phyloP scores from a whole-genome alignment of 2,797 vertebrate genomes.

The Pseudotriccus pelzelni region DNA sequence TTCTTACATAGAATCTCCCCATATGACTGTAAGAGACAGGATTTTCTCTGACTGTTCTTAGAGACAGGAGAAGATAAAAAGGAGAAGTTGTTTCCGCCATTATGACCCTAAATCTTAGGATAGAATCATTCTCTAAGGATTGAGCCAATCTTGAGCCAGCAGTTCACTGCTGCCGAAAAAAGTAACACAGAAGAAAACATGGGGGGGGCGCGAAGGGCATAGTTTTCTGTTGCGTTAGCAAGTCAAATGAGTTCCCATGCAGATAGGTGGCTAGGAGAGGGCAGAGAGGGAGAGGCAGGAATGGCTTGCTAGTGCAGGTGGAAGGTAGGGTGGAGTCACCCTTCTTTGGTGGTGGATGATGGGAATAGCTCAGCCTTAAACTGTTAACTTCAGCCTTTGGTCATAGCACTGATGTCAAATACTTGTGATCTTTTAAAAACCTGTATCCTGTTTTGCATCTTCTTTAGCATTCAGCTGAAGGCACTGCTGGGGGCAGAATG shows the following conservation, averaged over 20 bases:
- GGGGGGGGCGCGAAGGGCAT: accelerated
- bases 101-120: background rate
- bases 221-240: background rate
- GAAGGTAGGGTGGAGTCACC: background rate
- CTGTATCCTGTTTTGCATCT: background rate
- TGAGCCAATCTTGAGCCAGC: background rate
- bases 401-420: background rate
- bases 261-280: background rate
- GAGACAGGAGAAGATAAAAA: background rate
- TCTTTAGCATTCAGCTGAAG: background rate
- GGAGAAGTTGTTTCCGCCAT: background rate
- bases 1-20: background rate
- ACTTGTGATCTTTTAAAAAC: background rate
- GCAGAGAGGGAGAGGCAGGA: accelerated
- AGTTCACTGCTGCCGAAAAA: background rate
- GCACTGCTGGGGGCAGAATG: background rate
- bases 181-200: background rate
- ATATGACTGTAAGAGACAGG: background rate
- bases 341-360: background rate
- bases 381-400: background rate
- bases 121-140: background rate
- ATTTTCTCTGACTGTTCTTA: background rate
- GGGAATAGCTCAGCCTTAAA: background rate
- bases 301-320: background rate
- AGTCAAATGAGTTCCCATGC: background rate